Conservation (phyloP, 2,113 vertebrate genomes). For the Zapornia atra region DNA sequence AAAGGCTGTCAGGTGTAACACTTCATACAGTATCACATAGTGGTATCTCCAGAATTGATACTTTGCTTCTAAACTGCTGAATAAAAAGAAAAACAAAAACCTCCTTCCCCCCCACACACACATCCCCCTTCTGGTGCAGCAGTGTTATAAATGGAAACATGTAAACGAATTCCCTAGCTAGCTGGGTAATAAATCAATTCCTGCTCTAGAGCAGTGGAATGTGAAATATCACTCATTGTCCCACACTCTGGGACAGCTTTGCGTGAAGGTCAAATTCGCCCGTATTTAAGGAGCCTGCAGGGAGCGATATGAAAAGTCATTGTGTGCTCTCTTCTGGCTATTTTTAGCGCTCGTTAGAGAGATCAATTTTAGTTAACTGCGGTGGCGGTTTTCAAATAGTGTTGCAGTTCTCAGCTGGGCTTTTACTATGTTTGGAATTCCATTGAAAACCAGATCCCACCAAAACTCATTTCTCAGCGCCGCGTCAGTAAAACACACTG, state of each 20-base stretch:
- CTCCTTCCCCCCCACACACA: background rate
- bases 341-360: slow-evolving; percentile 75
- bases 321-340: slow-evolving; percentile 67
- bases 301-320: slow-evolving; percentile 71
- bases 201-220: slow-evolving; percentile 40
- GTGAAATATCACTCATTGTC: slow-evolving; percentile 66
- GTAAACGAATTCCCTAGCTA: background rate
- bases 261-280: slow-evolving; percentile 68
- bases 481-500: background rate
- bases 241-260: slow-evolving; percentile 52
- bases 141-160: slow-evolving; percentile 62
- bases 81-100: slow-evolving; percentile 31
- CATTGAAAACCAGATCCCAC: slow-evolving; percentile 44
- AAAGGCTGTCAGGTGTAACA: background rate
- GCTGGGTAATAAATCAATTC: slow-evolving; percentile 58
- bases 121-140: background rate
- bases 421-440: slow-evolving; percentile 69
- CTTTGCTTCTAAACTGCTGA: slow-evolving; percentile 30
- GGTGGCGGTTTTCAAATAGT: slow-evolving; percentile 65
- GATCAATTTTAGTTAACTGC: slow-evolving; percentile 79
- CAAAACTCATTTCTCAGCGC: background rate
- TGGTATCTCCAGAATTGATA: background rate
- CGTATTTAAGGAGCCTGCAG: slow-evolving; percentile 69
- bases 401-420: slow-evolving; percentile 52
- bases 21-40: background rate